Evolutionary conservation across 2,797 vertebrate genomes (phyloP), one percentile per base, ranked within the genome.

Genomic region (Delichon dasypus): DNA sequence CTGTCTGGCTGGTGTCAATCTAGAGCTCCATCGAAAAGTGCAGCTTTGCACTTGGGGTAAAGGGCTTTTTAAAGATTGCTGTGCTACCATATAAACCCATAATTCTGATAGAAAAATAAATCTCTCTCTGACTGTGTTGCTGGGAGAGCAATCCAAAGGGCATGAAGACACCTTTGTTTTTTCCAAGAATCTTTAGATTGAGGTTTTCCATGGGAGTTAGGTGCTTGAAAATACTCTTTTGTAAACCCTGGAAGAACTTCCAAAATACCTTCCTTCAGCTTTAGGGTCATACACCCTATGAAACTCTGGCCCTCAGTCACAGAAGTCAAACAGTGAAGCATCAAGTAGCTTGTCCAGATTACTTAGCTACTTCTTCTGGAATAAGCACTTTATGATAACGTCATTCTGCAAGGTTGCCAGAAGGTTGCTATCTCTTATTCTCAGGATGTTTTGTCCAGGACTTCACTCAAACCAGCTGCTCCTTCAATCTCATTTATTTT

Each of bases 381-480:
- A 85, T n/a, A 78, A 57, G 32, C 15, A 53, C 5, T 88, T 88
- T 71, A 81, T 50, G 45, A 75, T 53, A 86, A 72, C 0, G 0
- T 84, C 53, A 71, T 79, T 82, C 53, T 68, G 40, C n/a, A 82
- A 93, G 48, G 79, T 15, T 91, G 77, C 51, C 83, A 91, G 74
- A 84, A 53, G 36, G 14, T 75, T 89, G n/a, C 40, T 26, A 50
- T 93, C 34, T 34, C 67, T 45, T 83, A 71, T 80, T 88, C 64
- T 91, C 34, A 79, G 73, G 42, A 76, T 79, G 15, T 53, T 84
- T 88, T 27, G 32, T 70, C 48, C 70, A 92, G 64, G 38, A 90
- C 80, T 95, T 94, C 65, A 89, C 65, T 78, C 79, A 71, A 93
- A 74, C 60, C 62, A 85, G 45, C 57, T 92, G n/a, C 44, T 90